Conservation (phyloP, 2,113 vertebrate species). For the Peromyscus californicus region DNA sequence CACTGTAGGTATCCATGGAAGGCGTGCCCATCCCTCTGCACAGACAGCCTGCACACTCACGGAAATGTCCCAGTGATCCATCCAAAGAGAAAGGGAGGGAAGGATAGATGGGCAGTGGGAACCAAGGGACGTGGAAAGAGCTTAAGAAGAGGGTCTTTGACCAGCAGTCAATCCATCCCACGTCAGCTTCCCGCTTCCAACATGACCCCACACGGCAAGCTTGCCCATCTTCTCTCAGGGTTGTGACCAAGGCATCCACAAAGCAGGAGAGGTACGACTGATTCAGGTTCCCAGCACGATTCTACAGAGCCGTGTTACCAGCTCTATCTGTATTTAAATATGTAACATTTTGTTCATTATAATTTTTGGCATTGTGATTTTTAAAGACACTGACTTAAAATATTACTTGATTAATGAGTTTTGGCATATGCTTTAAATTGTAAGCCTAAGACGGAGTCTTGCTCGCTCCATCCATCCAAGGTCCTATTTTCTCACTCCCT, state of each 20-base stretch:
- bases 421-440: background rate
- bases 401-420: background rate
- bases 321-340: conserved; percentile 20
- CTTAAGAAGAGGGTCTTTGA: background rate
- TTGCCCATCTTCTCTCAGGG: background rate
- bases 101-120: background rate
- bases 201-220: background rate
- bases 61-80: background rate
- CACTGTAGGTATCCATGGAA: accelerated
- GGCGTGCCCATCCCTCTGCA: no score
- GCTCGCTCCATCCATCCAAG: background rate
- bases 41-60: background rate
- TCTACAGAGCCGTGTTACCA: background rate
- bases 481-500: background rate
- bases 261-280: background rate
- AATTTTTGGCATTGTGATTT: background rate
- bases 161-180: background rate
- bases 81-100: background rate
- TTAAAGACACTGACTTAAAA: background rate
- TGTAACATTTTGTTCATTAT: background rate
- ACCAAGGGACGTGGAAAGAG: background rate
- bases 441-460: background rate
- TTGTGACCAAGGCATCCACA: background rate
- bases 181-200: background rate
- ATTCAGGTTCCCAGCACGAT: background rate